Evolutionary conservation across 1,140 invertebrate genomes (phyloP).

Genomic region (Triops longicaudatus): DNA sequence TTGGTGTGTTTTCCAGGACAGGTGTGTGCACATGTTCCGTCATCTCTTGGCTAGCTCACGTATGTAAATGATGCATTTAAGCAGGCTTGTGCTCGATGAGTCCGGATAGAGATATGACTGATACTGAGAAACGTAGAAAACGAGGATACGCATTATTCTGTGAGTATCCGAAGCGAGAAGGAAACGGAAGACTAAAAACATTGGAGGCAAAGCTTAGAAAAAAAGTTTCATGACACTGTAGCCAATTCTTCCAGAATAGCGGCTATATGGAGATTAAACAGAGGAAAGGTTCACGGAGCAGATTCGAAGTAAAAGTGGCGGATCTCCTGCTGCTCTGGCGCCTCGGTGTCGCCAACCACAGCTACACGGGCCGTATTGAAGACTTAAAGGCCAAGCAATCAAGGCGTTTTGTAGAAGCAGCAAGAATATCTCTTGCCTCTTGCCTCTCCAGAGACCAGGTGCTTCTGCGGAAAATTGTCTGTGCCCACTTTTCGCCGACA

Average conservation of each 20-base stretch:
- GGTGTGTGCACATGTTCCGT: slow-evolving; percentile 7
- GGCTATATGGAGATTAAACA: not conserved
- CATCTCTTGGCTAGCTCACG: not conserved
- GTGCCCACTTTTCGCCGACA: not conserved
- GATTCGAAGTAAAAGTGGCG: slow-evolving; percentile 1
- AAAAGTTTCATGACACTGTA: not conserved
- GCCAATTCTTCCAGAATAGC: not conserved
- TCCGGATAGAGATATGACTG: not conserved
- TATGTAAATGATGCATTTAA: not conserved
- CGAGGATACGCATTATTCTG: not conserved
- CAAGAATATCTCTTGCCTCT: not conserved
- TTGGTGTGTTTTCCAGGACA: not conserved
- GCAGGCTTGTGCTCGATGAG: not conserved
- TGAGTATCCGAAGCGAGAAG: not conserved
- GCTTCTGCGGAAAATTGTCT: slow-evolving; percentile 15
- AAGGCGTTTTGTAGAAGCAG: slow-evolving; percentile 3
- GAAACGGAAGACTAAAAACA: not conserved
- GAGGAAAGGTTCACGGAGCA: not conserved
- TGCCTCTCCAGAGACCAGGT: not conserved
- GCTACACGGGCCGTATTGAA: not conserved
- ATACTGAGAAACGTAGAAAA: not conserved
- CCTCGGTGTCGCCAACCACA: slow-evolving; percentile 13
- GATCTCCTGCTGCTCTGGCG: slow-evolving; percentile 13
- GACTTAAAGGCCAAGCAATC: slow-evolving; percentile 10
- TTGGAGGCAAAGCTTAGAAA: not conserved